Evolutionary conservation across 2,888 invertebrate species (phyloP).

Genomic region (Pterostichus niger): DNA sequence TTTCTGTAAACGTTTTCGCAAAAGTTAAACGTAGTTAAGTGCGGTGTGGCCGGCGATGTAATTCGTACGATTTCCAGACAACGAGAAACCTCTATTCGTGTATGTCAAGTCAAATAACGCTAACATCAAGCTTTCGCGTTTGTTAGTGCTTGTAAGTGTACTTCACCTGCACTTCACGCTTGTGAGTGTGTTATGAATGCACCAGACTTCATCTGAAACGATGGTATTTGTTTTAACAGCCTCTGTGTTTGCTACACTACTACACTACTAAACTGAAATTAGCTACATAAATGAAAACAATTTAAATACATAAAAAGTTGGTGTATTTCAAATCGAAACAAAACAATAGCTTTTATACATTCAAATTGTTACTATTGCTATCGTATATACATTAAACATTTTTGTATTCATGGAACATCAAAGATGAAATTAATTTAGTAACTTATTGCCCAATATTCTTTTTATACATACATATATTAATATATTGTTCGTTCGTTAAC

Average conservation of each 20-base stretch:
- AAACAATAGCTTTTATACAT: background rate
- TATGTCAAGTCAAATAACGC: background rate
- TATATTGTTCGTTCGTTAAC: too few species aligned
- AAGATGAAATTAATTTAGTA: too few species aligned
- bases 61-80: background rate
- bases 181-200: constrained; percentile 24
- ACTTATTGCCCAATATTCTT: too few species aligned
- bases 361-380: too few species aligned
- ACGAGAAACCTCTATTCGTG: constrained; percentile 16
- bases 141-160: background rate
- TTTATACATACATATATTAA: too few species aligned
- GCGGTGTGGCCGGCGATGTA: constrained; percentile 9
- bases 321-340: background rate
- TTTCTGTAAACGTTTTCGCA: constrained; percentile 40
- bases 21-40: constrained; percentile 44
- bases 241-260: too few species aligned
- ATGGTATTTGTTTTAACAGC: constrained; percentile 21
- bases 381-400: too few species aligned
- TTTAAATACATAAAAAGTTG: constrained; percentile 11
- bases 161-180: background rate
- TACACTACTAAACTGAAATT: background rate
- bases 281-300: constrained; percentile 14
- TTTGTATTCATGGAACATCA: too few species aligned
- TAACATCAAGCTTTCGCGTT: constrained; percentile 1
- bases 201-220: constrained; percentile 11